Conservation (phyloP, 2,888 invertebrate genomes). For the Agapostemon virescens region DNA sequence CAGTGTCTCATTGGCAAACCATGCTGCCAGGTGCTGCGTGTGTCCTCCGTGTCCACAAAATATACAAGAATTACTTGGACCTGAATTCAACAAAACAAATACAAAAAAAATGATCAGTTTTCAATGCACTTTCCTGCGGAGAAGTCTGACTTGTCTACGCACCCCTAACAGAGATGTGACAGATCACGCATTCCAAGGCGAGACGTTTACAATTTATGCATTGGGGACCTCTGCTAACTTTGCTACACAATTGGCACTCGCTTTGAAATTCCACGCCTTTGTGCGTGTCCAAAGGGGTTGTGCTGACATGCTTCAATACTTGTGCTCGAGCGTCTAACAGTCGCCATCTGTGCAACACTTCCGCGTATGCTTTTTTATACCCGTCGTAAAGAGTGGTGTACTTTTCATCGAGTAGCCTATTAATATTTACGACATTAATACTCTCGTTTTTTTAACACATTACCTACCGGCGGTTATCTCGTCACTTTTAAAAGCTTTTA, state of each 20-base stretch:
- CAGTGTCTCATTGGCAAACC: conserved; percentile 89
- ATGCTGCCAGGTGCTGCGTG: conserved; percentile 89
- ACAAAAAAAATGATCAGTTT: not conserved
- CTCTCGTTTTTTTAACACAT: not conserved
- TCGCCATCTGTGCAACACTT: conserved; percentile 93
- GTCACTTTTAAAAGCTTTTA: no score
- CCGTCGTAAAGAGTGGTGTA: conserved; percentile 87
- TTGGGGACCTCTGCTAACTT: conserved; percentile 85
- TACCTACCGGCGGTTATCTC: no score
- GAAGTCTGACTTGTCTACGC: conserved; percentile 43
- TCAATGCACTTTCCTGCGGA: not conserved
- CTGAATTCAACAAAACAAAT: conserved; percentile 63
- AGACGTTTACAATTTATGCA: conserved; percentile 88
- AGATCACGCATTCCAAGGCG: conserved; percentile 91
- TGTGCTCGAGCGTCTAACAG: conserved; percentile 89
- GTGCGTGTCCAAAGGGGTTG: conserved; percentile 80
- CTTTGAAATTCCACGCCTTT: conserved; percentile 88
- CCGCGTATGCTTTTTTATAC: conserved; percentile 93
- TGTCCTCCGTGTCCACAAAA: conserved; percentile 97
- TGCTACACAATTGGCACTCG: conserved; percentile 87
- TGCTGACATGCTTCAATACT: conserved; percentile 84
- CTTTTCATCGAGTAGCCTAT: conserved; percentile 79
- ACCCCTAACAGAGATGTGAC: conserved; percentile 92
- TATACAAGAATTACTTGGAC: conserved; percentile 91
- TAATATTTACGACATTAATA: not conserved